These are phyloP conservation scores for rabbit (Oryctolagus cuniculus) DNA, from an alignment of 2,113 vertebrate species.

Conservation along the genomic window DNA sequence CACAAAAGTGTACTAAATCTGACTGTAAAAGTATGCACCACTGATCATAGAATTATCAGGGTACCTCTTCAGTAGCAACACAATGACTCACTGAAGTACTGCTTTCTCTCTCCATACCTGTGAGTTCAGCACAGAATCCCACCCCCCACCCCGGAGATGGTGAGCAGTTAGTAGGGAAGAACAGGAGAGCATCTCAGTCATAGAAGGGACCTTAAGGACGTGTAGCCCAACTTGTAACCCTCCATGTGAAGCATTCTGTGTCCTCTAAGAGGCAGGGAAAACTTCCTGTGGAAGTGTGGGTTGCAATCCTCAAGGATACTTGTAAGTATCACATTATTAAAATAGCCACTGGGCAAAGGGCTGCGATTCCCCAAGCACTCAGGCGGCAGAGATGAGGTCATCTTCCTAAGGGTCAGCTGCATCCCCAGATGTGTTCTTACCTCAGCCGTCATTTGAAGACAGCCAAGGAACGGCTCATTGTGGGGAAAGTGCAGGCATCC, in stretches of 20 bases:
- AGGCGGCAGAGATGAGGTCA: constrained; percentile 74
- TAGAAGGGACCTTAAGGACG: not conserved
- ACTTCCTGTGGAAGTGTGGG: constrained; percentile 27
- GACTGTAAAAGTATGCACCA: not conserved
- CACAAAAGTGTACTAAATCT: not conserved
- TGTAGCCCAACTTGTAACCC: not conserved
- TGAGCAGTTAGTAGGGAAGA: not conserved
- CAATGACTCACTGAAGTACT: not conserved
- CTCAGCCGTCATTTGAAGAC: constrained; percentile 60
- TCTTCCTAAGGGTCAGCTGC: constrained; percentile 68
- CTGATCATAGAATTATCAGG: not conserved
- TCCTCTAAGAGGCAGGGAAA: not conserved
- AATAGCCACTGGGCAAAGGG: constrained; percentile 70
- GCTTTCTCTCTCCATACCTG: not conserved
- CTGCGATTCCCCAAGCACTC: constrained; percentile 63
- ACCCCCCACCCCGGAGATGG: no score
- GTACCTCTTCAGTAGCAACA: not conserved
- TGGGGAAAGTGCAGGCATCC: constrained; percentile 49
- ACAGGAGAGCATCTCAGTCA: not conserved
- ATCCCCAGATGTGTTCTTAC: constrained; percentile 73
- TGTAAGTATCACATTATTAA: constrained; percentile 68
- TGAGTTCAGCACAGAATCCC: not conserved
- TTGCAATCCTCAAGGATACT: constrained; percentile 7
- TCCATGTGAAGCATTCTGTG: not conserved
- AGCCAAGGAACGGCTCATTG: constrained; percentile 63